A percentile compares a stretch with the other conserved stretches of the same genome.
phyloP scores from a whole-genome alignment of 2,888 invertebrate species.

The Nomada lathburiana region DNA sequence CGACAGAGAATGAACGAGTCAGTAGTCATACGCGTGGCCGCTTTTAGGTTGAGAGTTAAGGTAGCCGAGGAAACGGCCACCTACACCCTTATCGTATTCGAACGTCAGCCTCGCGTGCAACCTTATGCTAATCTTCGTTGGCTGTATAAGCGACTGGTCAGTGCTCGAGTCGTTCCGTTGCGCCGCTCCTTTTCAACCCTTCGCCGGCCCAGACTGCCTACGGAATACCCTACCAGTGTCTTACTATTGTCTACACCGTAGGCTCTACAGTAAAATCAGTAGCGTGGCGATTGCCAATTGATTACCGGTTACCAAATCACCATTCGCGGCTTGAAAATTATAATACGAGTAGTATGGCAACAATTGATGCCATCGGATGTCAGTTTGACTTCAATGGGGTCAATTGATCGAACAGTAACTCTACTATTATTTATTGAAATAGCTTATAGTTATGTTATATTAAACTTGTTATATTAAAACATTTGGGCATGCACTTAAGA shows the following conservation, averaged over 20 bases:
- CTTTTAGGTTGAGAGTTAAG: constrained; percentile 66
- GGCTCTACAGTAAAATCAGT: constrained; percentile 31
- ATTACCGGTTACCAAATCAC: neutral
- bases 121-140: constrained; percentile 81
- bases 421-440: too few species aligned
- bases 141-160: constrained; percentile 80
- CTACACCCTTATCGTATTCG: constrained; percentile 81
- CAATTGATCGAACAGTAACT: too few species aligned
- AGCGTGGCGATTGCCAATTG: constrained; percentile 43
- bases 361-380: too few species aligned
- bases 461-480: too few species aligned
- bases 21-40: constrained; percentile 59
- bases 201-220: constrained; percentile 44
- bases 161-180: constrained; percentile 73
- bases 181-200: constrained; percentile 58
- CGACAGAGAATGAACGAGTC: constrained; percentile 47
- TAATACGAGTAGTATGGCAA: too few species aligned
- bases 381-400: too few species aligned
- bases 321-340: too few species aligned
- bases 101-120: constrained; percentile 81
- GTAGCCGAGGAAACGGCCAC: constrained; percentile 70
- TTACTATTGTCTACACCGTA: neutral
- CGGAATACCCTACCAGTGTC: constrained; percentile 44
- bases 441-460: too few species aligned
- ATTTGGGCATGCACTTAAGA: too few species aligned